Evolutionary conservation across 2,797 vertebrate species (phyloP), one percentile per base, ranked within the genome.

Genomic region (Thaleichthys pacificus): DNA sequence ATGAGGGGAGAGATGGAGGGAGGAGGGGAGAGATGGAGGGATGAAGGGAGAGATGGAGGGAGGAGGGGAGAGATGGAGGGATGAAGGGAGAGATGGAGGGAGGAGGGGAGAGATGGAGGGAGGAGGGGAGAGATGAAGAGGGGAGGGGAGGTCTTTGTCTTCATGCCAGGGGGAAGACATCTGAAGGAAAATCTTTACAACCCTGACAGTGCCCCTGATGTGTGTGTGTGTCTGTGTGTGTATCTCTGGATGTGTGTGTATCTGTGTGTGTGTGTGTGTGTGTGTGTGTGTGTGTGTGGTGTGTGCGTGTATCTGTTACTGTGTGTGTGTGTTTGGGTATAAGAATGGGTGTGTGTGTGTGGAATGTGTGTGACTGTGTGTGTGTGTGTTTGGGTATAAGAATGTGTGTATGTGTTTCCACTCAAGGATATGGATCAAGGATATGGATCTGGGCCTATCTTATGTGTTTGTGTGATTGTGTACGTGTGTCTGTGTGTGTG

Each of bases 101-200:
- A 7, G 6, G 5, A 70, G 82, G 83, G 80, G 61, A 65, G 75
- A 80, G 79, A 81, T 84, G 81, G 24, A 64, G 76, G 82, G 77
- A 78, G 79, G 82, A 68, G 28, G 9, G 60, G 57, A 80, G 83
- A 69, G 68, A 84, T 77, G 78, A 24, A 24, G 83, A 79, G 80
- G 77, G 75, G 75, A 83, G 84, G 82, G 86, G 85, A 86, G 75
- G 85, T 85, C 88, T 83, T 83, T 90, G 86, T 89, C 85, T 88
- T 81, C 76, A 82, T 86, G 88, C 92, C 91, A 91, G 88, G 82
- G 88, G 90, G 86, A 87, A 90, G 86, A 85, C 80, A 83, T 90
- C 86, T 92, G 89, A 93, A 91, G 89, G 87, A 91, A 93, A 91
- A 92, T 92, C 92, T 93, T 93, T 93, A 90, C 87, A 88, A 84